phyloP scores from a whole-genome alignment of 2,888 invertebrate species.

The Oligia fasciuncula region DNA sequence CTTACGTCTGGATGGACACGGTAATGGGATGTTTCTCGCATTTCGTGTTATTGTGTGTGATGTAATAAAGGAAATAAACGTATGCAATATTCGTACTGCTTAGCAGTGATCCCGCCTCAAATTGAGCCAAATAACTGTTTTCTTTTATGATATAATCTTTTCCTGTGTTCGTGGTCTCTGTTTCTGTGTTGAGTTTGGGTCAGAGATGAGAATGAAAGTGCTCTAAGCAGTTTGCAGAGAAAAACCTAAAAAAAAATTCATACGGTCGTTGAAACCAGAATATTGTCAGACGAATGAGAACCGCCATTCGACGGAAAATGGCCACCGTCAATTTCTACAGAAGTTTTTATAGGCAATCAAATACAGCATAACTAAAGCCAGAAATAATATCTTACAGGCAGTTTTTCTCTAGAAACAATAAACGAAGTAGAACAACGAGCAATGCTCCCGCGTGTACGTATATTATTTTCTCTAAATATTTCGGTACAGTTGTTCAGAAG shows the following conservation, averaged over 20 bases:
- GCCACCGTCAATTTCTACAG: conserved; percentile 11
- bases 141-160: conserved; percentile 43
- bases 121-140: conserved; percentile 41
- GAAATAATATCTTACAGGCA: conserved; percentile 35
- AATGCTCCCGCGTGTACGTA: conserved; percentile 30
- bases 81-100: conserved; percentile 49
- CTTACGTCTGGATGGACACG: conserved; percentile 4
- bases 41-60: conserved; percentile 46
- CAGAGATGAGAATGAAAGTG: neutral
- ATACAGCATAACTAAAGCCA: conserved; percentile 22
- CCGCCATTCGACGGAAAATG: conserved; percentile 6
- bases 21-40: conserved; percentile 15
- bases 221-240: too few species aligned
- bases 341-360: conserved; percentile 43
- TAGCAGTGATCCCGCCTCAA: conserved; percentile 30
- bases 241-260: neutral
- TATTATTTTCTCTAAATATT: conserved; percentile 54
- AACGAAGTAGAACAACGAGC: conserved; percentile 43
- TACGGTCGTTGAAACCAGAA: conserved; percentile 5
- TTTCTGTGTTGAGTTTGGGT: neutral
- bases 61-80: conserved; percentile 53
- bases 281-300: neutral
- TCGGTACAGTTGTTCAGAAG: conserved; percentile 46
- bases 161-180: conserved; percentile 5
- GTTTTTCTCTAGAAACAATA: conserved; percentile 48